Conservation (phyloP, 1,140 invertebrate genomes). For the Polypedilum pembai region DNA sequence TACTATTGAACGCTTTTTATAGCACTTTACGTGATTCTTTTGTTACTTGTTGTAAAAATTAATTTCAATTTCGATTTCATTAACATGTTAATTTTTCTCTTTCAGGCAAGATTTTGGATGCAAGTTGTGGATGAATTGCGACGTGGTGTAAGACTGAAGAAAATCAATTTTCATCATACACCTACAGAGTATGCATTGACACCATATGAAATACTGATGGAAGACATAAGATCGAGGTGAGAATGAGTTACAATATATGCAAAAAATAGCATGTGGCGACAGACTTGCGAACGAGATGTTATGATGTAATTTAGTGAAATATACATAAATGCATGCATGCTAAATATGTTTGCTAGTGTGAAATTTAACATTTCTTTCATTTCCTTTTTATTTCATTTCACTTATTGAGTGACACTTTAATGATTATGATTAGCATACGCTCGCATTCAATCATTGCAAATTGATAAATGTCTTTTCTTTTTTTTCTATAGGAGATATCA, state of each 20-base stretch:
- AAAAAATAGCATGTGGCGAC: too few relatives aligned
- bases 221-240: slow-evolving; percentile 82
- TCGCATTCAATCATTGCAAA: background rate
- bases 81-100: slow-evolving; percentile 34
- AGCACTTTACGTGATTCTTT: slow-evolving; percentile 10
- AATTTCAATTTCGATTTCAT: slow-evolving; percentile 14
- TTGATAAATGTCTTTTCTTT: background rate
- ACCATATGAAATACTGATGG: slow-evolving; percentile 96
- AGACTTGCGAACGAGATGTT: background rate
- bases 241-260: slow-evolving; percentile 23
- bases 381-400: background rate
- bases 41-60: background rate
- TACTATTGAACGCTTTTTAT: background rate
- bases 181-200: slow-evolving; percentile 86
- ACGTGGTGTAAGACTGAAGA: slow-evolving; percentile 83
- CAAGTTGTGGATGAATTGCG: slow-evolving; percentile 84
- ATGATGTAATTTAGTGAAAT: background rate
- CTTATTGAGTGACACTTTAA: slow-evolving; percentile 13
- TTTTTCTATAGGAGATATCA: slow-evolving; percentile 55
- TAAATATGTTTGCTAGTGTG: background rate
- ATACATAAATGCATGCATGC: too few relatives aligned
- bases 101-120: slow-evolving; percentile 89
- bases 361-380: background rate
- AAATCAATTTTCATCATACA: slow-evolving; percentile 64
- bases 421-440: slow-evolving; percentile 4